Conservation (phyloP, 2,888 invertebrate species). For the Synanthedon tipuliformis region DNA sequence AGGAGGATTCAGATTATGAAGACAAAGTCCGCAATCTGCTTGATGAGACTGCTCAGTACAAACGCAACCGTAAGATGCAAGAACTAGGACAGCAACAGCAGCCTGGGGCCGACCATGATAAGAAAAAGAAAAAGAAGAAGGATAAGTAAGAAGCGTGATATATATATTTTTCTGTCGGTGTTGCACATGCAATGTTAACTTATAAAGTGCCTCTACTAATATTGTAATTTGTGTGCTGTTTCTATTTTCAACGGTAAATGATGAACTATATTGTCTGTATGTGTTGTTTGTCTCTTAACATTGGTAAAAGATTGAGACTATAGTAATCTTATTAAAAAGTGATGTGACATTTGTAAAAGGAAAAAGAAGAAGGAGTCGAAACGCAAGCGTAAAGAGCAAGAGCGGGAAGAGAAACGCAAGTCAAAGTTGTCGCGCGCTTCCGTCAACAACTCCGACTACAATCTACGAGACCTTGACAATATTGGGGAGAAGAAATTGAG, state of each 20-base stretch:
- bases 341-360: conserved; percentile 18
- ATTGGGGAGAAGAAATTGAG: conserved; percentile 74
- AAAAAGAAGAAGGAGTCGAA: conserved; percentile 81
- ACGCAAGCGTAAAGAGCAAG: conserved; percentile 77
- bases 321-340: no score
- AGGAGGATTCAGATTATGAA: conserved; percentile 87
- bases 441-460: conserved; percentile 67
- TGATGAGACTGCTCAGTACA: conserved; percentile 85
- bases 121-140: conserved; percentile 67
- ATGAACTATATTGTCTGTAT: no score
- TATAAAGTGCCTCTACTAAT: no score
- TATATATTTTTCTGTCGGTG: background rate
- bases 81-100: conserved; percentile 72
- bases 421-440: conserved; percentile 71
- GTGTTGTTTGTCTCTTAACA: no score
- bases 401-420: conserved; percentile 77
- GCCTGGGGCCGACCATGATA: conserved; percentile 54
- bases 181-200: no score
- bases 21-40: conserved; percentile 88
- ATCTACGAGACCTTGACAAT: conserved; percentile 73
- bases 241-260: no score
- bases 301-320: no score
- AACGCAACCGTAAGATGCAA: conserved; percentile 76
- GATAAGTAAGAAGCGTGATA: conserved; percentile 48
- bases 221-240: no score